phyloP scores from a whole-genome alignment of 2,113 vertebrate genomes.

The Atlantisia rogersi region DNA sequence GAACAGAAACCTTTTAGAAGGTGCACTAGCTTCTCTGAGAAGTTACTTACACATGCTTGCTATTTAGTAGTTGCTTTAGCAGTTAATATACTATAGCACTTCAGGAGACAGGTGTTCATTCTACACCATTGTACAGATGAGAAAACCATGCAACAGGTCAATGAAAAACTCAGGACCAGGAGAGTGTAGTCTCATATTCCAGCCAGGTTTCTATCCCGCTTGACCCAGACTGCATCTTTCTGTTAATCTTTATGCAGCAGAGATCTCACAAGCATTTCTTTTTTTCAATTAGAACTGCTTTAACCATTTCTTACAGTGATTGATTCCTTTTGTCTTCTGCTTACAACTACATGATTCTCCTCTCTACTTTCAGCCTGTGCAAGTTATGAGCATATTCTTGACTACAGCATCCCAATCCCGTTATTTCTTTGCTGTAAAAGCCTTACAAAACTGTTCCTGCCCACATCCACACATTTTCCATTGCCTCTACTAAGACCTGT shows the following conservation, averaged over 20 bases:
- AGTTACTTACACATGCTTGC: not conserved
- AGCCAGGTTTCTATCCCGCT: not conserved
- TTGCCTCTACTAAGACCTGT: not conserved
- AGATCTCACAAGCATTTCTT: not conserved
- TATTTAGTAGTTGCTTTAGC: not conserved
- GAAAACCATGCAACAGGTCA: not conserved
- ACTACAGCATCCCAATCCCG: rapidly evolving
- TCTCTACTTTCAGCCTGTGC: not conserved
- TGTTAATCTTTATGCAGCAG: not conserved
- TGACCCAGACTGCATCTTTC: not conserved
- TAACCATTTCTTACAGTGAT: not conserved
- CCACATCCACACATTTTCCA: not conserved
- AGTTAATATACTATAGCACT: not conserved
- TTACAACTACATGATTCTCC: not conserved
- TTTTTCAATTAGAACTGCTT: not conserved
- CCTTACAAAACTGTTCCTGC: not conserved
- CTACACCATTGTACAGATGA: not conserved
- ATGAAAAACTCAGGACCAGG: not conserved
- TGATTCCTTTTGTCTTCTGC: not conserved
- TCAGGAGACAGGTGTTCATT: not conserved
- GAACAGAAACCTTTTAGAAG: not conserved
- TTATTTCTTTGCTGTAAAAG: not conserved
- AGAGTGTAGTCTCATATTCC: not conserved
- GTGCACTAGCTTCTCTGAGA: not conserved
- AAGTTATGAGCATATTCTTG: not conserved